These are phyloP conservation scores for Gavialis gangeticus DNA, from an alignment of 2,113 vertebrate genomes.

Conservation along the genomic window DNA sequence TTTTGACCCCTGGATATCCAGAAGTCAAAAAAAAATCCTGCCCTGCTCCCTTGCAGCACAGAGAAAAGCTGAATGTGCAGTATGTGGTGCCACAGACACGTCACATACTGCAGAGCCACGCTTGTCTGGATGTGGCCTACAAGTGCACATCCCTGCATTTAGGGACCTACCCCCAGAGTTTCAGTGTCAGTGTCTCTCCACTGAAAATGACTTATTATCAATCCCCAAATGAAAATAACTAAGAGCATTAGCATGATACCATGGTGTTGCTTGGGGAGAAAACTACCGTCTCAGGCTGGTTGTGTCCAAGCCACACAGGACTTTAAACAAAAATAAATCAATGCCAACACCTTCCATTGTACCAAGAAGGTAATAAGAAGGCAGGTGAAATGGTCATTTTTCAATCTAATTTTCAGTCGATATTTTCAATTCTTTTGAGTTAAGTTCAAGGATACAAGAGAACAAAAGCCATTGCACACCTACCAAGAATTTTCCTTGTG, in stretches of 20 bases:
- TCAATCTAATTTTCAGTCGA: neutral
- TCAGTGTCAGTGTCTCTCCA: neutral
- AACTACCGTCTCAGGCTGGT: neutral
- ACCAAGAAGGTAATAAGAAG: neutral
- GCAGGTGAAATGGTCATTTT: neutral
- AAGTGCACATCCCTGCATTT: too few species aligned
- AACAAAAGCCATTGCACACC: neutral
- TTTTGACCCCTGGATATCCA: too few species aligned
- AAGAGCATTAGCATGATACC: neutral
- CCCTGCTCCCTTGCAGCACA: too few species aligned
- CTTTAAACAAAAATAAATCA: conserved; percentile 5
- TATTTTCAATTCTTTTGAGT: neutral
- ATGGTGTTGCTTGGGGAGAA: too few species aligned
- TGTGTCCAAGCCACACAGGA: neutral
- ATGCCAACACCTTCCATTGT: neutral
- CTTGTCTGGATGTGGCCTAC: too few species aligned
- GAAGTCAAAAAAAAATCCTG: neutral
- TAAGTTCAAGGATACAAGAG: neutral
- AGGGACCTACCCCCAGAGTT: neutral
- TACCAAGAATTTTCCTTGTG: neutral
- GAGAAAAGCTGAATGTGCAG: too few species aligned
- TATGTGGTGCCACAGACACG: too few species aligned
- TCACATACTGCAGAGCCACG: too few species aligned
- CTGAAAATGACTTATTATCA: neutral
- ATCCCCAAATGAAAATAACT: neutral